Base-by-base conservation (phyloP, 2,113 vertebrate species). In the Tachycineta bicolor region DNA sequence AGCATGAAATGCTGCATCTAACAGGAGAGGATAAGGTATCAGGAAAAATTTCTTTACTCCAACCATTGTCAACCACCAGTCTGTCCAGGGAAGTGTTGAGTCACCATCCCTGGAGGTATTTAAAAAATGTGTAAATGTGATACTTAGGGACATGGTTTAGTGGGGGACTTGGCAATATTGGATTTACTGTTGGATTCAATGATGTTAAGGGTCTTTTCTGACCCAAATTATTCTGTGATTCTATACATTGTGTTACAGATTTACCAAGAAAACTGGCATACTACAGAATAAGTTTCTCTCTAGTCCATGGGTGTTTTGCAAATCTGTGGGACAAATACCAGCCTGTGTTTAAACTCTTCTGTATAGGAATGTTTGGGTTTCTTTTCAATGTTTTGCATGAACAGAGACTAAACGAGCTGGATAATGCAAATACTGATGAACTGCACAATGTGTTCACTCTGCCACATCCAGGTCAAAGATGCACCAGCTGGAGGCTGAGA, bases 61-160 rank as follows among this genome's bases (percentile, higher is more conserved):
- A 86, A 29, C 9, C 31, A 34, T 4, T 53, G 39, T 37, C 23
- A 70, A 58, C 29, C 29, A 65, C 29, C 14, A 33, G n/a, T 14
- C 34, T 83, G 65, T 33, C 37, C 50, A 83, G 50, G 41, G 22
- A 85, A 49, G 12, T 22, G 7, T 10, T n/a, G 18, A 73, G 26
- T 55, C 22, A 68, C 9, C 44, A 73, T 8, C 18, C 23, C 21
- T 64, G 28, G 25, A 85, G 5, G 28, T 33, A 73, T 49, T 88
- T 53, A 53, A 63, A 76, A 69, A 39, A 53, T 0, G 0, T 10
- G 16, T 55, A 47, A 43, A 78, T 2, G 1, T 81, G 44, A 19
- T n/a, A 24, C 19, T 39, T 28, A n/a, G n/a, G 29, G 25, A 76
- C 21, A 29, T 13, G 6, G 21, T 53, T 63, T 59, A 68, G 20